Evolutionary conservation across 1,140 invertebrate genomes (phyloP).

Genomic region (Argopecten irradians): DNA sequence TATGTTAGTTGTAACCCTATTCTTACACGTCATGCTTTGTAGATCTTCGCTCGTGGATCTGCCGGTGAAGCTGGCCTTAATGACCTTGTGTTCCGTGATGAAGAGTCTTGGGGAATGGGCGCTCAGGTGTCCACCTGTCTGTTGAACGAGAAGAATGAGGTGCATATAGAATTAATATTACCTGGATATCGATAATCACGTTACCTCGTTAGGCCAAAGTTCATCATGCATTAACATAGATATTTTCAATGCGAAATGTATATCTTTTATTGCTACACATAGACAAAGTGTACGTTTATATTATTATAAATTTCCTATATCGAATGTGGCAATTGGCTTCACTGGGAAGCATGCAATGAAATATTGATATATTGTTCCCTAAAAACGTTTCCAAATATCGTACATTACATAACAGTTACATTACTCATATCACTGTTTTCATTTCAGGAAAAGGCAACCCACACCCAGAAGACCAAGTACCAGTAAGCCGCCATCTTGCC

Average conservation of each 20-base stretch:
- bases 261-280: no score
- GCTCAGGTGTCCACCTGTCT: conserved; percentile 66
- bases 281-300: no score
- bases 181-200: neutral
- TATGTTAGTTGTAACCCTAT: neutral
- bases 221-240: no score
- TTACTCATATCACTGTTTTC: conserved; percentile 35
- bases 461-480: conserved; percentile 70
- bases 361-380: no score
- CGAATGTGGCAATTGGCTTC: no score
- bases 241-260: no score
- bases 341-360: no score
- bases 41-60: conserved; percentile 63
- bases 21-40: neutral
- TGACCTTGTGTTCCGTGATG: conserved; percentile 69
- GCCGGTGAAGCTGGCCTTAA: conserved; percentile 58
- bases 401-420: no score
- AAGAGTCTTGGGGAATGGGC: conserved; percentile 67
- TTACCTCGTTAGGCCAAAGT: no score
- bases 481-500: conserved; percentile 49
- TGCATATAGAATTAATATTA: conserved; percentile 47
- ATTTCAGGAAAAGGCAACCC: conserved; percentile 71
- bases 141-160: conserved; percentile 69
- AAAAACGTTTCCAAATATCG: no score
- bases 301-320: no score